Evolutionary conservation across 1,140 invertebrate species (phyloP).

Genomic region (Conus ventricosus): DNA sequence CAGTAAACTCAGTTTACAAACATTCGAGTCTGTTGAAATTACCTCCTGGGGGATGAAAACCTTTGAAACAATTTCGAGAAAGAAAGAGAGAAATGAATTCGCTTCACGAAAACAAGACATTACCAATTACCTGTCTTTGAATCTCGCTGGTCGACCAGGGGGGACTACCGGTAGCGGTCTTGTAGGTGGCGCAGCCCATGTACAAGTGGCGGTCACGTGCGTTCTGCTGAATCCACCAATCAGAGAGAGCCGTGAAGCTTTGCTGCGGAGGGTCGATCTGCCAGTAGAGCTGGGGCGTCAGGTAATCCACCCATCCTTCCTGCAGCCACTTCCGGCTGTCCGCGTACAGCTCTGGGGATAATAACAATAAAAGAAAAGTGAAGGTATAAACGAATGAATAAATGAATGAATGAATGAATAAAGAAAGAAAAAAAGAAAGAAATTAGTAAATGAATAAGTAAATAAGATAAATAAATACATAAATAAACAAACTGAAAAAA

Average conservation of each 20-base stretch:
- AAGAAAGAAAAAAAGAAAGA: no score
- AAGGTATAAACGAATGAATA: no score
- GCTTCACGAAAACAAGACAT: not conserved
- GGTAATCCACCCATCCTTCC: slow-evolving; percentile 69
- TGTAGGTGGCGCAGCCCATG: slow-evolving; percentile 57
- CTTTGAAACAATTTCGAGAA: no score
- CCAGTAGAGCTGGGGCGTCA: slow-evolving; percentile 72
- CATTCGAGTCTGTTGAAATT: no score
- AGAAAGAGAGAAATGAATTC: no score
- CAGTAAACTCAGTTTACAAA: no score
- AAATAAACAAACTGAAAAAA: no score
- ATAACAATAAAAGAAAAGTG: no score
- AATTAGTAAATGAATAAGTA: no score
- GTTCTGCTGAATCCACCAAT: slow-evolving; percentile 69
- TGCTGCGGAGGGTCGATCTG: slow-evolving; percentile 65
- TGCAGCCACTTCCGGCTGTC: slow-evolving; percentile 69
- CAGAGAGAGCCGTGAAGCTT: slow-evolving; percentile 64
- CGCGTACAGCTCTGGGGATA: slow-evolving; percentile 54
- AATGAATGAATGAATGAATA: no score
- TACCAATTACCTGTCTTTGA: slow-evolving; percentile 48
- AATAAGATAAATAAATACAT: no score
- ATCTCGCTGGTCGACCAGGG: slow-evolving; percentile 62
- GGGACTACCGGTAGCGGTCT: slow-evolving; percentile 36
- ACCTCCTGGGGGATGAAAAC: no score
- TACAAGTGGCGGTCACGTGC: slow-evolving; percentile 56